These are phyloP conservation scores for Crotalus helleri DNA, from an alignment of 2,113 vertebrate species.

Conservation along the genomic window DNA sequence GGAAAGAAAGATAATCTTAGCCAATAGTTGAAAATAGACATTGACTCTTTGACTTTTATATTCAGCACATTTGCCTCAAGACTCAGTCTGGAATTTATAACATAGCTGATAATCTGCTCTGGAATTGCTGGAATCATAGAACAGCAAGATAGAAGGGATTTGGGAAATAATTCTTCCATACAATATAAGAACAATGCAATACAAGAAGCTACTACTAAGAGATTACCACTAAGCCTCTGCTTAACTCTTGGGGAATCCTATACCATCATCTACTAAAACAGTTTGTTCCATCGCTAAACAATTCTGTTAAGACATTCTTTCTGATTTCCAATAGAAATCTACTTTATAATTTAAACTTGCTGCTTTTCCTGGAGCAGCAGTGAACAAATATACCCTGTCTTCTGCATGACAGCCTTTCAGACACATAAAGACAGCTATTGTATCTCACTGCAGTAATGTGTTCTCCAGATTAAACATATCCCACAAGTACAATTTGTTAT, in stretches of 20 bases:
- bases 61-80: not conserved
- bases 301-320: not conserved
- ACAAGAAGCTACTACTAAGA: not conserved
- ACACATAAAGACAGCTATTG: not conserved
- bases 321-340: not conserved
- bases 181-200: not conserved
- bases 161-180: not conserved
- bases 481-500: not conserved
- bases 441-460: not conserved
- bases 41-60: not conserved
- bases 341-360: not conserved
- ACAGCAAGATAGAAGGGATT: not conserved
- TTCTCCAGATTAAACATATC: not conserved
- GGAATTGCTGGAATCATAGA: not conserved
- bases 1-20: not conserved
- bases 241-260: not conserved
- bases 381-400: not conserved
- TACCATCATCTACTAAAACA: not conserved
- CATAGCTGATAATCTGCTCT: not conserved
- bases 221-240: not conserved
- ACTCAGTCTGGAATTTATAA: not conserved
- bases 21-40: not conserved
- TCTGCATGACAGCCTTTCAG: not conserved
- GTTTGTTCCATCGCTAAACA: not conserved
- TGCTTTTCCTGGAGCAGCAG: not conserved